A percentile compares a stretch with the other conserved stretches of the same genome.
Conservation (phyloP, 92 coral and sea anemone species). For the Metridium senile region DNA sequence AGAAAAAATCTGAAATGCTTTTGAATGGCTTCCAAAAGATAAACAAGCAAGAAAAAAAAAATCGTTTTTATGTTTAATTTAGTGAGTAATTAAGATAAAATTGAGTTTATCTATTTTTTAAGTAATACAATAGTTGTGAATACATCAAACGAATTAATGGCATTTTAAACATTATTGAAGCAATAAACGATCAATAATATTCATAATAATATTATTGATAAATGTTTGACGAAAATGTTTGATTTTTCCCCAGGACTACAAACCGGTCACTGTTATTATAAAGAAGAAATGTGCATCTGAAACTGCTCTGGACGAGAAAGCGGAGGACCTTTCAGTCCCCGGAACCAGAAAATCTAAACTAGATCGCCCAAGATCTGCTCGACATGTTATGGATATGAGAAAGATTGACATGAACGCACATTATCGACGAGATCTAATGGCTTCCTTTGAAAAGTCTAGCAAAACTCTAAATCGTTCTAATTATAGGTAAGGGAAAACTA, state of each 20-base stretch:
- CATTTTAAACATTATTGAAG: too few relatives aligned
- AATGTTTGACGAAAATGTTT: too few relatives aligned
- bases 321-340: background rate
- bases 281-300: slow-evolving; percentile 1
- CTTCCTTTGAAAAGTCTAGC: background rate
- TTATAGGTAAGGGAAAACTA: background rate
- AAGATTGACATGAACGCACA: slow-evolving; percentile 1
- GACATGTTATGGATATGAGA: slow-evolving; percentile 6
- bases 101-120: too few relatives aligned
- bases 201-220: too few relatives aligned
- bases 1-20: background rate
- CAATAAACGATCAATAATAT: too few relatives aligned
- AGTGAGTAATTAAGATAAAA: too few relatives aligned
- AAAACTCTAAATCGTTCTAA: background rate
- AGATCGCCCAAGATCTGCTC: background rate
- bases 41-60: background rate
- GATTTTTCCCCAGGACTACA: background rate
- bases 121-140: too few relatives aligned
- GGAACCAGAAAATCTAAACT: background rate
- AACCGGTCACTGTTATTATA: background rate
- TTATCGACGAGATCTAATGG: slow-evolving; percentile 1
- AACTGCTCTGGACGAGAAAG: background rate
- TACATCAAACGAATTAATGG: too few relatives aligned
- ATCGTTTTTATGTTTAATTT: too few relatives aligned
- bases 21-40: background rate